These are phyloP conservation scores for Teleogryllus oceanicus DNA, from an alignment of 2,888 invertebrate genomes.

Conservation along the genomic window DNA sequence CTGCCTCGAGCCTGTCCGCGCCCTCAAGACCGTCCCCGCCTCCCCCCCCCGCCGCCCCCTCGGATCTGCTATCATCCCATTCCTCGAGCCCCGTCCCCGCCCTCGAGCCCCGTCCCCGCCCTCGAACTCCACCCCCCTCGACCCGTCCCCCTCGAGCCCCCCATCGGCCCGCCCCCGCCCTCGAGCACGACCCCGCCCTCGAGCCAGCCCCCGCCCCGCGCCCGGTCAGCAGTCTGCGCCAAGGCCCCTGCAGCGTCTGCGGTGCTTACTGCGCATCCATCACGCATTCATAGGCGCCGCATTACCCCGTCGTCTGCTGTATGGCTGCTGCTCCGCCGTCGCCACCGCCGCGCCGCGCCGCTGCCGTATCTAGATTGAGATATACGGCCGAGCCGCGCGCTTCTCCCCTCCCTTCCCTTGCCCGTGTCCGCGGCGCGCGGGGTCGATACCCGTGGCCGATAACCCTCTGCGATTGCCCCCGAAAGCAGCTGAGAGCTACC, in stretches of 20 bases:
- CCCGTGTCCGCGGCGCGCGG: neutral
- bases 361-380: neutral
- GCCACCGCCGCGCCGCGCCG: neutral
- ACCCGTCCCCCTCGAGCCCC: too few species aligned
- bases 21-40: too few species aligned
- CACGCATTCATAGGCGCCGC: slow-evolving; percentile 5
- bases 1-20: too few species aligned
- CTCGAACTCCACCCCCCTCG: too few species aligned
- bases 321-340: neutral
- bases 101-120: too few species aligned
- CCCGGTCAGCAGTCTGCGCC: neutral
- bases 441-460: slow-evolving; percentile 1
- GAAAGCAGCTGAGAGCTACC: neutral
- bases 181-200: too few species aligned
- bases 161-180: too few species aligned
- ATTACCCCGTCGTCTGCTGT: slow-evolving; percentile 1
- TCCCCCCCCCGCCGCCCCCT: too few species aligned
- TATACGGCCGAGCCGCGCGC: neutral
- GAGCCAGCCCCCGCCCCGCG: neutral
- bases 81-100: too few species aligned
- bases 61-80: too few species aligned
- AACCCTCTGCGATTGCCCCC: neutral
- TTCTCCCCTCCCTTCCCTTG: neutral
- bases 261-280: slow-evolving; percentile 2
- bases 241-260: neutral